phyloP scores from a whole-genome alignment of 1,140 invertebrate genomes.

The Cydia fagiglandana region DNA sequence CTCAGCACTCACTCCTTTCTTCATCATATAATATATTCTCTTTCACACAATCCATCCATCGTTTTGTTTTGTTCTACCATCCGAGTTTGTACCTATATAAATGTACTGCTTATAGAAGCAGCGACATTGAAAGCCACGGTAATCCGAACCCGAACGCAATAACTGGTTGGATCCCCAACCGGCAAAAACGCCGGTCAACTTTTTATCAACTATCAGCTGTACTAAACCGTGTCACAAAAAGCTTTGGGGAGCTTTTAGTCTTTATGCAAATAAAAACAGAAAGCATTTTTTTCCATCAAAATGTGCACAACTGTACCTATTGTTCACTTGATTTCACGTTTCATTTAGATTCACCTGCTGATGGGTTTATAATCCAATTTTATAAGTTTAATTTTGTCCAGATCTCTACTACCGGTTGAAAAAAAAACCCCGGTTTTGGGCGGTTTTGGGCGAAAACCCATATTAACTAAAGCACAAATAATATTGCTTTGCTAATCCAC shows the following conservation, averaged over 20 bases:
- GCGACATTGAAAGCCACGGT: background rate
- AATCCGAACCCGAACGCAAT: background rate
- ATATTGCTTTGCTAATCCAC: no score
- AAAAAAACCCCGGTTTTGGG: no score
- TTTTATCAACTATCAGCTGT: slow-evolving; percentile 21
- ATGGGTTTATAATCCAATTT: no score
- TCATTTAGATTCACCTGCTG: no score
- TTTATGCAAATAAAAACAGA: background rate
- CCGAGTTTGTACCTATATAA: background rate
- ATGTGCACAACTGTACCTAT: background rate
- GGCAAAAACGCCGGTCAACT: background rate
- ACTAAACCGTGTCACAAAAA: slow-evolving; percentile 5
- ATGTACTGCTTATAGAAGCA: background rate
- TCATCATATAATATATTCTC: no score
- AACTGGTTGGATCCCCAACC: background rate
- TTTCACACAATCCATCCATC: no score
- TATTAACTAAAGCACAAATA: no score
- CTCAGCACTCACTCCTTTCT: no score
- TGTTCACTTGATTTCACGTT: background rate
- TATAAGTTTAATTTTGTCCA: no score
- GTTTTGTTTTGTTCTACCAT: no score
- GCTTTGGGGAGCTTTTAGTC: background rate
- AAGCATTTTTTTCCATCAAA: background rate
- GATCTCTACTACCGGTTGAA: no score
- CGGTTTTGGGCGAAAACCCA: no score